Base-by-base conservation (phyloP, 2,113 vertebrate species). In the Anarrhichthys ocellatus region DNA sequence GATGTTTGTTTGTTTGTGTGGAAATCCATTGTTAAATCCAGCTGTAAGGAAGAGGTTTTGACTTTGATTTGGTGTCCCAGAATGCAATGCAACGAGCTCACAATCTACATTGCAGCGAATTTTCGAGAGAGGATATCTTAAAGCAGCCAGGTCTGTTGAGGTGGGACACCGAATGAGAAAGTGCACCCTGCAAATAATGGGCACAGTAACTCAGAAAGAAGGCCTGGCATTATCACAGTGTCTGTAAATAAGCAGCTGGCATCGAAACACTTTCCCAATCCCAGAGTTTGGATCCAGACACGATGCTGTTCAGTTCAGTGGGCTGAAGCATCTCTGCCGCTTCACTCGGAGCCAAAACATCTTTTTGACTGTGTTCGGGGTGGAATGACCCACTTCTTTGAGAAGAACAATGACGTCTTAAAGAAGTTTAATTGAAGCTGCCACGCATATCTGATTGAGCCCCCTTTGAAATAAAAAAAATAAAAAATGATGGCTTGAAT, bases 381-480 rank as follows among this genome's bases (percentile, higher is more conserved):
- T 50, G 76, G 81, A 89, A 52, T 92, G 91, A 91, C 92, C 88
- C 89, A 92, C 68, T 93, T 93, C 76, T 87, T 66, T 80, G 56
- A 82, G 64, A 69, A 81, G 78, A 90, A 91, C 87, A 88, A 88
- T 87, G 54, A 84, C 85, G 79, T 83, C 78, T 34, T 68, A 73
- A 81, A 86, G 88, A 88, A 87, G 82, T 92, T 93, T 89, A 88
- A 93, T 92, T 91, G 73, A 89, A 91, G 84, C 89, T 77, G 76
- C 69, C 27, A 24, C 69, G 87, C 87, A 68, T 91, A 91, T 94
- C 90, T 88, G 85, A 93, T 92, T 29, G 80, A 84, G 76, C 56
- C 64, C 68, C 79, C 80, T 89, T 85, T 90, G 58, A 93, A 91
- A 91, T 70, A 74, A 75, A 89, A 92, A 89, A 48, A 92, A 92